Evolutionary conservation across 1,140 invertebrate genomes (phyloP).

Genomic region (Megalopta genalis): DNA sequence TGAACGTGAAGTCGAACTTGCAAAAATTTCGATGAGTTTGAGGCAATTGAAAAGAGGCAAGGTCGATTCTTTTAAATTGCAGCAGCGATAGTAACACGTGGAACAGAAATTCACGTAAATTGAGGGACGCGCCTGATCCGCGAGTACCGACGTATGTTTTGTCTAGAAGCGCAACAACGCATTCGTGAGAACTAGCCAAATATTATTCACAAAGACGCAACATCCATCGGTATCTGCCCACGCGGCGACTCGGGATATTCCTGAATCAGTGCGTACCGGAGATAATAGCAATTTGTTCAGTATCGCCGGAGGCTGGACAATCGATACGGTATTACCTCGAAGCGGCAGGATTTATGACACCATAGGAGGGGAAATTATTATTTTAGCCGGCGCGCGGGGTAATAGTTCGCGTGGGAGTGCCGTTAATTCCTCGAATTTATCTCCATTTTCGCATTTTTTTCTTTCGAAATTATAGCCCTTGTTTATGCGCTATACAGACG

Average conservation of each 20-base stretch:
- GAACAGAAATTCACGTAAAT: no score
- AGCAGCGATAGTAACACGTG: no score
- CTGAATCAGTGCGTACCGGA: slow-evolving; percentile 16
- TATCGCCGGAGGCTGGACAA: slow-evolving; percentile 46
- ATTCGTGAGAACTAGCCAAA: background rate
- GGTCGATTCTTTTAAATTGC: no score
- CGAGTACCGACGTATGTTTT: background rate
- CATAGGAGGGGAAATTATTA: slow-evolving; percentile 35
- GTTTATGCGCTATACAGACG: background rate
- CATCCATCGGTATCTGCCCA: slow-evolving; percentile 11
- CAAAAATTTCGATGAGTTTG: no score
- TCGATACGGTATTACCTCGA: slow-evolving; percentile 54
- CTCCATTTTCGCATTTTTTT: background rate
- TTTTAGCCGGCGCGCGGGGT: slow-evolving; percentile 30
- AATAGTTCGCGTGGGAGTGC: slow-evolving; percentile 44
- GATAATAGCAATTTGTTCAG: slow-evolving; percentile 25
- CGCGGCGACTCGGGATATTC: background rate
- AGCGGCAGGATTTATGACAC: slow-evolving; percentile 43
- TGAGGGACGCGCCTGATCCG: no score
- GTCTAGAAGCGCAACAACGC: background rate
- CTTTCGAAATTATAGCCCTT: background rate
- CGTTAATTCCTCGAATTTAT: background rate
- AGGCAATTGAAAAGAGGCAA: no score
- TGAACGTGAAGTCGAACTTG: no score
- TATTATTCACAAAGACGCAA: background rate